Conservation (phyloP, 2,888 invertebrate species). For the Biston stratarius region DNA sequence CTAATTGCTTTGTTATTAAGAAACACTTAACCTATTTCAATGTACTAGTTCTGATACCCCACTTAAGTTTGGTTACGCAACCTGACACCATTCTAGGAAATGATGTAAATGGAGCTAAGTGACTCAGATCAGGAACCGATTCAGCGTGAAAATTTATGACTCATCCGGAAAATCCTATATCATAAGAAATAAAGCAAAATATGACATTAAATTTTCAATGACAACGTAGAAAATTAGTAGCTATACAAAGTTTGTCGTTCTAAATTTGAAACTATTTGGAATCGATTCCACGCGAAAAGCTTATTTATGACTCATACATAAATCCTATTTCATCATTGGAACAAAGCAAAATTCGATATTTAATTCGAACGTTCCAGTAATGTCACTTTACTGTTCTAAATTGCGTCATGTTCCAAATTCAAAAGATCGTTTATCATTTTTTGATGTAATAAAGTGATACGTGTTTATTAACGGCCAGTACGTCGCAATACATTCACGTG, state of each 20-base stretch:
- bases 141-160: conserved; percentile 33
- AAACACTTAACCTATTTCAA: conserved; percentile 82
- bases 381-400: conserved; percentile 29
- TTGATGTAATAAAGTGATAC: conserved; percentile 56
- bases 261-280: background rate
- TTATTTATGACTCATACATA: conserved; percentile 42
- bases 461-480: conserved; percentile 59
- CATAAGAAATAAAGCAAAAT: conserved; percentile 11
- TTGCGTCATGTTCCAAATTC: conserved; percentile 58
- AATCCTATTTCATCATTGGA: conserved; percentile 33
- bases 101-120: conserved; percentile 38
- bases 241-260: background rate
- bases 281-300: conserved; percentile 13
- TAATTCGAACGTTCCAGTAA: conserved; percentile 28
- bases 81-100: conserved; percentile 58
- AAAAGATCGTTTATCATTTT: conserved; percentile 54
- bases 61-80: conserved; percentile 62
- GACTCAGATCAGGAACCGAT: conserved; percentile 38
- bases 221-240: conserved; percentile 21
- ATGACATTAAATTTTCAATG: conserved; percentile 6
- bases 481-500: conserved; percentile 67
- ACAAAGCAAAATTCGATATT: conserved; percentile 10
- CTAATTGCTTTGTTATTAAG: conserved; percentile 81
- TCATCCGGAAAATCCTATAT: conserved; percentile 17
- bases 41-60: conserved; percentile 69